A percentile compares a stretch with the other conserved stretches of the same genome.
These are phyloP conservation scores for Hermaeophaga mercurialis DNA, from an alignment of 2,888 invertebrate species.

Conservation along the genomic window DNA sequence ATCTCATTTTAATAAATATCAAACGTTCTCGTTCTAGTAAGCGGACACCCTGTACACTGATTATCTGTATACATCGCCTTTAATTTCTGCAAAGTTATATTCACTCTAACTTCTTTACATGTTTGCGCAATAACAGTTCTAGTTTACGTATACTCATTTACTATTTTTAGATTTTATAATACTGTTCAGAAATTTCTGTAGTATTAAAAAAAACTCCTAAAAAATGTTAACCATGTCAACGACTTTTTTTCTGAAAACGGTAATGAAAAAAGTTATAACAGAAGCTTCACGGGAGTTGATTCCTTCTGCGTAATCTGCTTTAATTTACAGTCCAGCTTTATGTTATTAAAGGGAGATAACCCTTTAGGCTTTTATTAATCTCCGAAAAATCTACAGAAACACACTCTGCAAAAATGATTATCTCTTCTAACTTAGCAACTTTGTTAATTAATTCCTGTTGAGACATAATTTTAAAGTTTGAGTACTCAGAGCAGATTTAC, in stretches of 20 bases:
- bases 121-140: too few species aligned
- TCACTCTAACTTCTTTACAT: too few species aligned
- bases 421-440: conserved; percentile 30
- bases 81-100: too few species aligned
- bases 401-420: conserved; percentile 23
- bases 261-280: conserved; percentile 11
- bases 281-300: background rate
- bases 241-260: background rate
- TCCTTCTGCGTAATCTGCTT: conserved; percentile 1
- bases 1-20: too few species aligned
- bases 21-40: too few species aligned
- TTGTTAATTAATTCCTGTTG: conserved; percentile 40
- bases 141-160: too few species aligned
- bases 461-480: conserved; percentile 38
- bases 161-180: too few species aligned
- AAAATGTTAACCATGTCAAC: too few species aligned
- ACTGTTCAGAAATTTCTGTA: too few species aligned
- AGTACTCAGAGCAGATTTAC: conserved; percentile 36
- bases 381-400: conserved; percentile 20
- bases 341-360: conserved; percentile 6
- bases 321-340: conserved; percentile 7
- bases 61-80: too few species aligned
- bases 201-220: too few species aligned
- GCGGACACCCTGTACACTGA: too few species aligned
- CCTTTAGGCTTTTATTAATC: conserved; percentile 14